Conservation (phyloP, 2,113 vertebrate species). For the Pandion haliaetus region DNA sequence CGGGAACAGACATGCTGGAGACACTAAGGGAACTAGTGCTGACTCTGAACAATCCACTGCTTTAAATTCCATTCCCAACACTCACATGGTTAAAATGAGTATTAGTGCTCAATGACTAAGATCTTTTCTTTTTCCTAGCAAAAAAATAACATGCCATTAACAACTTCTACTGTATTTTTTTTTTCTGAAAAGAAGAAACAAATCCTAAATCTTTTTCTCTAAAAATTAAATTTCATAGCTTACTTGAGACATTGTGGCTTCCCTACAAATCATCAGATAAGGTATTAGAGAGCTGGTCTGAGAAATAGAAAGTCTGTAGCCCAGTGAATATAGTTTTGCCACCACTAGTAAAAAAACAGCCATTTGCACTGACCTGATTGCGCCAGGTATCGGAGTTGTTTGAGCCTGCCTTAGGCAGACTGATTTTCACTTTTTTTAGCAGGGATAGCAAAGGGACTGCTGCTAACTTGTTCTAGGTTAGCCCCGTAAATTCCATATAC, state of each 20-base stretch:
- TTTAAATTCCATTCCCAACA: not conserved
- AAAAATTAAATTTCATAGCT: not conserved
- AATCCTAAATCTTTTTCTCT: not conserved
- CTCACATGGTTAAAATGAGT: not conserved
- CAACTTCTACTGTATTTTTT: fast-evolving
- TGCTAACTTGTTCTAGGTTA: not conserved
- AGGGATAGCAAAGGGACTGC: not conserved
- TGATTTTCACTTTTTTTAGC: not conserved
- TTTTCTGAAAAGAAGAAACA: not conserved
- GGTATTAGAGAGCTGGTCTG: not conserved
- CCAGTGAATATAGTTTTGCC: not conserved
- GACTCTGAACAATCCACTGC: not conserved
- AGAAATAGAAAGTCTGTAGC: not conserved
- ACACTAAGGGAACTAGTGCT: not conserved
- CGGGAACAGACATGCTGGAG: not conserved
- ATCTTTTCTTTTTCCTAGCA: not conserved
- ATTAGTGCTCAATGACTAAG: not conserved
- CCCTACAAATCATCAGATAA: not conserved
- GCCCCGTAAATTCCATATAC: not conserved
- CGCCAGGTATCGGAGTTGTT: not conserved
- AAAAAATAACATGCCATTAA: not conserved
- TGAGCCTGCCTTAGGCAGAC: not conserved
- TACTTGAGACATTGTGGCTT: not conserved
- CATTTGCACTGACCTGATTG: too few relatives aligned
- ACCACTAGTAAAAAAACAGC: not conserved